Evolutionary conservation across 2,888 invertebrate genomes (phyloP).

Genomic region (Cordilura impudica): DNA sequence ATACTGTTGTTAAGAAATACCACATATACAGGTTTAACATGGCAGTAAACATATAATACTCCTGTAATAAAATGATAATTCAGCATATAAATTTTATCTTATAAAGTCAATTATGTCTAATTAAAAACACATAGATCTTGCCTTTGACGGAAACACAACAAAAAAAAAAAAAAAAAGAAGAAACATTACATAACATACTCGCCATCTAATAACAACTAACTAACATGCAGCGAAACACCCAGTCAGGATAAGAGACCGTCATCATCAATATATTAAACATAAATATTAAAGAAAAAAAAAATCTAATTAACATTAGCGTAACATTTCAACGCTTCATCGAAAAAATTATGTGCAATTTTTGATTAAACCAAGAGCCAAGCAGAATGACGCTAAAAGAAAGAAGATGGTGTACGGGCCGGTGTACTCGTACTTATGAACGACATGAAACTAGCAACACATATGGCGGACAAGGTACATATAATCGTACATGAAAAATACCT

Average conservation of each 20-base stretch:
- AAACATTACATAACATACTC: constrained; percentile 45
- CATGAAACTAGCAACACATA: constrained; percentile 33
- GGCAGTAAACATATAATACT: background rate
- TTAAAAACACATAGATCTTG: constrained; percentile 59
- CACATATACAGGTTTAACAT: background rate
- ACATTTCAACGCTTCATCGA: constrained; percentile 62
- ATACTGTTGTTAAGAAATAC: background rate
- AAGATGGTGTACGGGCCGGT: background rate
- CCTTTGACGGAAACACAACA: constrained; percentile 29
- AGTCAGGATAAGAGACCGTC: constrained; percentile 40
- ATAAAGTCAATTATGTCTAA: constrained; percentile 61
- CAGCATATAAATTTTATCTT: constrained; percentile 52
- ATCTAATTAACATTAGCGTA: constrained; percentile 63
- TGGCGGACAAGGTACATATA: constrained; percentile 42
- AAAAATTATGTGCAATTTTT: constrained; percentile 53
- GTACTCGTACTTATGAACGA: background rate
- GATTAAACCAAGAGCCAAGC: constrained; percentile 46
- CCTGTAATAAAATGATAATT: background rate
- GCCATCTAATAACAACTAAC: constrained; percentile 24
- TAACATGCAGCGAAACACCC: constrained; percentile 4
- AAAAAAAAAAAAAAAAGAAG: constrained; percentile 8
- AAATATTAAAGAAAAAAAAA: constrained; percentile 35
- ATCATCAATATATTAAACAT: constrained; percentile 29
- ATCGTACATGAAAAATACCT: constrained; percentile 21
- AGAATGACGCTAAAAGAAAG: background rate